phyloP scores from a whole-genome alignment of 2,797 vertebrate genomes.

The Gymnothorax reevesii region DNA sequence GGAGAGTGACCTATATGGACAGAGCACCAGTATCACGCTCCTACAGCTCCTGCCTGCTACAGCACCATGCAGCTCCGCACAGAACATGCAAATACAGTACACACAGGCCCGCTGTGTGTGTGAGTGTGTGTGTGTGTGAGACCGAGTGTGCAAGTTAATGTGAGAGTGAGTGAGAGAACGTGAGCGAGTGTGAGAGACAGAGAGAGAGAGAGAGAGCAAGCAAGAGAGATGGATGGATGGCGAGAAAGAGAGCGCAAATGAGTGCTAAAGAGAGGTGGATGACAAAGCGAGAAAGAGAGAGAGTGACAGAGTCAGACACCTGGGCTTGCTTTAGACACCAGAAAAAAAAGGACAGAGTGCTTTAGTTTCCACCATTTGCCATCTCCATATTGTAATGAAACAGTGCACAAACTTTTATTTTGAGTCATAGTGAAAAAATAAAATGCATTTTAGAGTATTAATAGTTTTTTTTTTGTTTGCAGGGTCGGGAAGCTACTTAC shows the following conservation, averaged over 20 bases:
- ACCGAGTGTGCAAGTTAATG: neutral
- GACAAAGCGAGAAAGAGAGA: neutral
- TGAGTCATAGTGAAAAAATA: no score
- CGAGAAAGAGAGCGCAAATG: no score
- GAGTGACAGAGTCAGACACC: neutral
- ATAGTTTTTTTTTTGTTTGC: no score
- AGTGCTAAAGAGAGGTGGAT: neutral
- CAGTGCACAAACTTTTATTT: no score
- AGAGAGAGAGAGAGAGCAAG: no score
- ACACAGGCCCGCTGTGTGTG: neutral
- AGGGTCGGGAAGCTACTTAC: conserved; percentile 67
- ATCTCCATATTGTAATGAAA: no score
- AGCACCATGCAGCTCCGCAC: conserved; percentile 24
- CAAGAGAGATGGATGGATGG: neutral
- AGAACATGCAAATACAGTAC: neutral
- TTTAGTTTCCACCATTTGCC: no score
- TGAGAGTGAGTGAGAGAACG: no score
- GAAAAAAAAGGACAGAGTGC: neutral
- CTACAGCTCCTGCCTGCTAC: conserved; percentile 53
- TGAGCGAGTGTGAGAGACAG: no score
- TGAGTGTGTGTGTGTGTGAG: neutral
- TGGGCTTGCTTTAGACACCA: neutral
- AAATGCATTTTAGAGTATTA: no score
- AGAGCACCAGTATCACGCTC: neutral
- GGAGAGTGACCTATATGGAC: conserved; percentile 39